Evolutionary conservation across 23 tunicate species (phyloP), one percentile per base, ranked within the genome.

Genomic region (Clavelina lepadiformis): DNA sequence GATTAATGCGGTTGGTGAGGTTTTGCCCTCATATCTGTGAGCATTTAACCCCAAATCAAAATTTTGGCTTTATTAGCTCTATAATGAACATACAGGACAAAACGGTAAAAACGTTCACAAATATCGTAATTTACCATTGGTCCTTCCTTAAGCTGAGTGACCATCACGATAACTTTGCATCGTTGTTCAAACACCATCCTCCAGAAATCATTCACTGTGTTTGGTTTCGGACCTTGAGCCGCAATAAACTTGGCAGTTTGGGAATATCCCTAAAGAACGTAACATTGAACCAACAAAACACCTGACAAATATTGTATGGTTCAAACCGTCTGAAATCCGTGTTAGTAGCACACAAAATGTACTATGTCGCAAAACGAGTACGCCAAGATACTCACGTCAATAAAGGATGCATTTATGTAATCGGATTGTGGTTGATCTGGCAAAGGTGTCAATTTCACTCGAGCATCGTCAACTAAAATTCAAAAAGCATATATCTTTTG

Each of bases 171-270:
- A 30, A 75, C 63, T 2, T 20, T 11, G 64, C 71, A 75, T 11
- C 45, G 46, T 15, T 75, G 29, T 6, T 75, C 62, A 0, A 65
- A 32, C 6, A 88, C 49, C 96, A 88, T 78, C 44, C 84, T 68
- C 96, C 96, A 88, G 60, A 88, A 88, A 63, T 88, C 96, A 29
- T 73, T 67, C 30, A 80, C 74, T 18, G 96, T 88, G 68, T 88
- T 84, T 19, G 82, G 71, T 0, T 80, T 64, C 45, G 96, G 96
- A 25, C 96, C 96, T 61, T 88, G 96, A 32, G 96, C 83, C 1
- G 96, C 96, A 34, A 88, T 80, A 57, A 80, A 88, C 28, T 84
- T 78, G 53, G 68, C 79, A 38, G 66, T 65, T 19, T 88, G 96
- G 1, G 80, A 56, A 50, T 84, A 84, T n/a, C 93, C 93, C 93